phyloP scores from a whole-genome alignment of 92 coral and sea anemone species.

The Zoanthus sociatus region DNA sequence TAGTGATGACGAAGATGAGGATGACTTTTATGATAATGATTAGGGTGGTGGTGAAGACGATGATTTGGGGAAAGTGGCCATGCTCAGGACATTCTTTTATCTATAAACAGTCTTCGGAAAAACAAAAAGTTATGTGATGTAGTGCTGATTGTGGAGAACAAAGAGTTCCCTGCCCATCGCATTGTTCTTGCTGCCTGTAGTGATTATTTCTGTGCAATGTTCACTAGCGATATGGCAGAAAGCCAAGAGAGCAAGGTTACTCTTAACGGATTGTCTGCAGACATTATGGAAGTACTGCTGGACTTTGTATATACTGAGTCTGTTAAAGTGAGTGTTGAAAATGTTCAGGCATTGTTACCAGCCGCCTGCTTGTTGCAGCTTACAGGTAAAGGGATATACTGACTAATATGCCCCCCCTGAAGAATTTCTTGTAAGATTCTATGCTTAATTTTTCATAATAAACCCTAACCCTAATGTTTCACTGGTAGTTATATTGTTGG shows the following conservation, averaged over 20 bases:
- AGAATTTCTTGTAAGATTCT: no score
- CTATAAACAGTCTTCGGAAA: constrained; percentile 88
- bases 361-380: constrained; percentile 96
- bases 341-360: constrained; percentile 95
- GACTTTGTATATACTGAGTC: constrained; percentile 97
- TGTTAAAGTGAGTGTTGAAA: constrained; percentile 97
- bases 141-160: constrained; percentile 74
- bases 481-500: no score
- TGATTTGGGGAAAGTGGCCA: no score
- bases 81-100: constrained; percentile 80
- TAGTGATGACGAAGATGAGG: no score
- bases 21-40: no score
- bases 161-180: constrained; percentile 92
- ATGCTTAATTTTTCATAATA: no score
- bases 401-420: no score
- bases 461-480: no score
- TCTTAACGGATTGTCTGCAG: constrained; percentile 88
- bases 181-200: constrained; percentile 94
- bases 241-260: constrained; percentile 80
- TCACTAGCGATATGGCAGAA: constrained; percentile 94
- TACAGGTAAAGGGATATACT: constrained; percentile 66
- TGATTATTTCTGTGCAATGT: constrained; percentile 98
- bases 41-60: no score
- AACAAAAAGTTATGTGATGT: constrained; percentile 85
- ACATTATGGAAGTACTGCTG: constrained; percentile 92